Evolutionary conservation across 1,140 invertebrate genomes (phyloP).

Genomic region (Papilio polyxenes): DNA sequence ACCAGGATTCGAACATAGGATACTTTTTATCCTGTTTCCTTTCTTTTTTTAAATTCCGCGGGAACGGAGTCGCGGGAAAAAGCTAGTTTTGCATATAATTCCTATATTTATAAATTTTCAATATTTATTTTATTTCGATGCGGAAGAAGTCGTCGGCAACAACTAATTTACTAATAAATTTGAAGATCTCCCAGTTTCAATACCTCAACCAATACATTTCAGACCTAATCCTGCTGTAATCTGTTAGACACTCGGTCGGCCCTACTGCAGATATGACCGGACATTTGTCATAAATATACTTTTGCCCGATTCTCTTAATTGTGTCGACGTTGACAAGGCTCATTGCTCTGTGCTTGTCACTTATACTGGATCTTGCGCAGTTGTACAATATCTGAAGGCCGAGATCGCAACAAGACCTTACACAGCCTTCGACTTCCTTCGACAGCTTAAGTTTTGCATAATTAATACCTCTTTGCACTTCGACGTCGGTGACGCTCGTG

Average conservation of each 20-base stretch:
- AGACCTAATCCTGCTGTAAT: constrained; percentile 85
- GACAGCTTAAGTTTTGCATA: constrained; percentile 77
- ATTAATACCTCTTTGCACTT: constrained; percentile 66
- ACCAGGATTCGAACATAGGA: too few species aligned
- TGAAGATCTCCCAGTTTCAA: constrained; percentile 42
- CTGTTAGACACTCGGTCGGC: constrained; percentile 85
- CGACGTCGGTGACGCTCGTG: constrained; percentile 52
- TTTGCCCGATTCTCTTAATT: constrained; percentile 82
- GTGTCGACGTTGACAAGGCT: constrained; percentile 81
- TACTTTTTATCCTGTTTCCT: too few species aligned
- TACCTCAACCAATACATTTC: constrained; percentile 84
- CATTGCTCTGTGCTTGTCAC: constrained; percentile 85
- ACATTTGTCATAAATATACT: constrained; percentile 87
- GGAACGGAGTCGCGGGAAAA: too few species aligned
- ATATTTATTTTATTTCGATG: too few species aligned
- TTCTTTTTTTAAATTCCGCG: too few species aligned
- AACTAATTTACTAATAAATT: not conserved
- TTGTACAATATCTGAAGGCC: constrained; percentile 90
- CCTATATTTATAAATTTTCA: too few species aligned
- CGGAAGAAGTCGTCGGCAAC: too few species aligned
- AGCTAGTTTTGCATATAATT: too few species aligned
- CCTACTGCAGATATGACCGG: constrained; percentile 87
- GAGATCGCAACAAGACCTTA: constrained; percentile 90
- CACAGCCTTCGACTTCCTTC: constrained; percentile 87
- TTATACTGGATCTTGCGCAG: constrained; percentile 83